Conservation (phyloP, 2,113 vertebrate genomes). For the Python bivittatus region DNA sequence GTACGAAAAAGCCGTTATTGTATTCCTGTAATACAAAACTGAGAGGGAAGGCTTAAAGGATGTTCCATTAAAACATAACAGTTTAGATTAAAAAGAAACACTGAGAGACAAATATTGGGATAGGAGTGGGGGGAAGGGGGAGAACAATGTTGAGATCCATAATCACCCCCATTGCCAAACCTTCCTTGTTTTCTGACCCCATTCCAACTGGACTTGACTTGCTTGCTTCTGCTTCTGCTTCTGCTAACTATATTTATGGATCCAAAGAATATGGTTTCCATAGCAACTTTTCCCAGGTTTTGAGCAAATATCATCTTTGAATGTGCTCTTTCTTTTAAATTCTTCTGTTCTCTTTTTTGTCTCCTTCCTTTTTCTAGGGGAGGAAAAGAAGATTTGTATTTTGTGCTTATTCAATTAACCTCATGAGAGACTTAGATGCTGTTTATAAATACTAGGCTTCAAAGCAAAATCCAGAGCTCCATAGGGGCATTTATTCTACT, state of each 20-base stretch:
- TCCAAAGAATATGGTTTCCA: conserved; percentile 70
- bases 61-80: conserved; percentile 12
- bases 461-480: conserved; percentile 61
- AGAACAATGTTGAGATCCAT: neutral
- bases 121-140: neutral
- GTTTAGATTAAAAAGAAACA: neutral
- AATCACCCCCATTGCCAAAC: conserved; percentile 43
- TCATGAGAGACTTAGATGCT: conserved; percentile 50
- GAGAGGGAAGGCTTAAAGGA: neutral
- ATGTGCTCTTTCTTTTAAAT: conserved; percentile 46
- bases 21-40: neutral
- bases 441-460: conserved; percentile 66
- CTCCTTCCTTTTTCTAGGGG: neutral
- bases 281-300: conserved; percentile 63
- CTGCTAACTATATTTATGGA: conserved; percentile 60
- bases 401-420: conserved; percentile 68
- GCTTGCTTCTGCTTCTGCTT: conserved; percentile 53
- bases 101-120: neutral
- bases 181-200: conserved; percentile 46
- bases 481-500: conserved; percentile 3
- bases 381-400: conserved; percentile 39
- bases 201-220: conserved; percentile 47
- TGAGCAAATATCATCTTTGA: conserved; percentile 70
- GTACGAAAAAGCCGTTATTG: neutral
- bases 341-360: conserved; percentile 23